Evolutionary conservation across 35 echinoderm and acorn worm genomes (phyloP).

Genomic region (Acanthaster planci): DNA sequence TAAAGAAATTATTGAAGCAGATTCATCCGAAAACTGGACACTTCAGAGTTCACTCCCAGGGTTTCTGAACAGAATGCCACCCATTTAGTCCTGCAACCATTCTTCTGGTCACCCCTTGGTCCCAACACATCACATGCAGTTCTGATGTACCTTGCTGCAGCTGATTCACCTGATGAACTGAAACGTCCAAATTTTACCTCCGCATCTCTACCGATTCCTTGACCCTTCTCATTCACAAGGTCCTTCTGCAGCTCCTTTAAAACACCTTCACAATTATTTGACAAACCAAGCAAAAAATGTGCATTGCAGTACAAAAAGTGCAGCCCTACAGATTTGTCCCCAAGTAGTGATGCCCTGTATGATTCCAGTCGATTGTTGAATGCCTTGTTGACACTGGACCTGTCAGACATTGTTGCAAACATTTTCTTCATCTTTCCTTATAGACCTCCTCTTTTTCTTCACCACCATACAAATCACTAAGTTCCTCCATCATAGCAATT

Average conservation of each 20-base stretch:
- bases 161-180: constrained; percentile 18
- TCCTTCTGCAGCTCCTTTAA: constrained; percentile 25
- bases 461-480: constrained; percentile 12
- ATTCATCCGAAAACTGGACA: constrained; percentile 51
- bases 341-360: constrained; percentile 15
- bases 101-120: constrained; percentile 53
- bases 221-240: constrained; percentile 20
- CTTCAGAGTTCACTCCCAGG: background rate
- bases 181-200: constrained; percentile 26
- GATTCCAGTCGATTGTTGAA: constrained; percentile 24
- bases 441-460: background rate
- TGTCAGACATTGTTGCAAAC: constrained; percentile 42
- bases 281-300: constrained; percentile 38
- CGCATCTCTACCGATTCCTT: constrained; percentile 42
- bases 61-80: background rate
- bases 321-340: background rate
- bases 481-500: constrained; percentile 27
- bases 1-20: constrained; percentile 51
- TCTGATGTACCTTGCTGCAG: constrained; percentile 16
- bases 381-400: constrained; percentile 51
- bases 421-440: constrained; percentile 30
- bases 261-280: constrained; percentile 10
- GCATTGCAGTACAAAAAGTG: constrained; percentile 54
- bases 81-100: constrained; percentile 34
- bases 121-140: constrained; percentile 50